Percentiles rank a stretch among this genome's conserved stretches.
Evolutionary conservation across 1,140 invertebrate genomes (phyloP).

Genomic region (Macrocentrus cingulum): DNA sequence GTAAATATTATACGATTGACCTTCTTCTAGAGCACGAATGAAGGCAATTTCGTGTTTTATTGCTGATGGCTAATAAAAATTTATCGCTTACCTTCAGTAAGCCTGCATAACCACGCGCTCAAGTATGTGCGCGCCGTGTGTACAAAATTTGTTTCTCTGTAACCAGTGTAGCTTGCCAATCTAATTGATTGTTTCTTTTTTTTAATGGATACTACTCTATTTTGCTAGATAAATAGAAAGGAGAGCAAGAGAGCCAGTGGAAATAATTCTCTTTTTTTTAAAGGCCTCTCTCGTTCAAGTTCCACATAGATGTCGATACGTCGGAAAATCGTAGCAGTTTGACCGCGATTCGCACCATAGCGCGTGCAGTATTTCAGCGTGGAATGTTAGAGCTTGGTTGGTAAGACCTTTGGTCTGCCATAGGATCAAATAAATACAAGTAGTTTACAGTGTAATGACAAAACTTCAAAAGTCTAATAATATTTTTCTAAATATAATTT

Average conservation of each 20-base stretch:
- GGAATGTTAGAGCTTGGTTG: no score
- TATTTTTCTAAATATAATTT: no score
- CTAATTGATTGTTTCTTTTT: neutral
- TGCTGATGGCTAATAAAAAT: constrained; percentile 31
- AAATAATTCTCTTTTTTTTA: neutral
- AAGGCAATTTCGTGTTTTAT: constrained; percentile 30
- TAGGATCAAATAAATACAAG: no score
- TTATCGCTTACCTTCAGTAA: constrained; percentile 23
- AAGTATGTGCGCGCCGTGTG: constrained; percentile 8
- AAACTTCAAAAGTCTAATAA: no score
- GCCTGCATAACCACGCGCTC: neutral
- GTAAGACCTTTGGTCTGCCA: no score
- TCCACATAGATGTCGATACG: constrained; percentile 5
- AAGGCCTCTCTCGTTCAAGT: constrained; percentile 12
- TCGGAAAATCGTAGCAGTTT: constrained; percentile 9
- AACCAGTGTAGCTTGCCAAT: no score
- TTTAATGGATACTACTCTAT: no score
- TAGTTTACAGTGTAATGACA: no score
- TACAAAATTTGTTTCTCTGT: no score
- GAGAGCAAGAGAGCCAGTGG: neutral
- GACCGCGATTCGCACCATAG: constrained; percentile 18
- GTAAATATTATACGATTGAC: constrained; percentile 21
- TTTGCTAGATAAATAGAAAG: no score
- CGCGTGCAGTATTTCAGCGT: constrained; percentile 12
- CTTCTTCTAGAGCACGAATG: constrained; percentile 9